Evolutionary conservation across 2,888 invertebrate species (phyloP).

Genomic region (Dorcus hopei): DNA sequence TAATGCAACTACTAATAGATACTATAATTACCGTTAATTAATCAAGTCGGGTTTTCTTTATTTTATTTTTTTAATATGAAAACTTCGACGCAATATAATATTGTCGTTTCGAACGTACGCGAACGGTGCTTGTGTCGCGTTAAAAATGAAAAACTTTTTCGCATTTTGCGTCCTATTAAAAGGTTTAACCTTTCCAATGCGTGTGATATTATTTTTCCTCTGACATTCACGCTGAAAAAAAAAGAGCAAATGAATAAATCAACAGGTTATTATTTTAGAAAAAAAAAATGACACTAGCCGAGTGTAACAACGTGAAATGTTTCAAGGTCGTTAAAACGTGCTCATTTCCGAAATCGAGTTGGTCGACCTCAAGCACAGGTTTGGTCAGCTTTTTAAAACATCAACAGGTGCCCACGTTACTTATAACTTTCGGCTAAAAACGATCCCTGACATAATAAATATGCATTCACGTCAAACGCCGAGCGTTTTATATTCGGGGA

Average conservation of each 20-base stretch:
- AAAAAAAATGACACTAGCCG: constrained; percentile 12
- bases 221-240: background rate
- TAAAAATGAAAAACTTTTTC: too few species aligned
- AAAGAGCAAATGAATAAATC: background rate
- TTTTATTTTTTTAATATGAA: too few species aligned
- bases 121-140: too few species aligned
- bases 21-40: too few species aligned
- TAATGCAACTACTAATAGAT: too few species aligned
- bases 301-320: constrained; percentile 12
- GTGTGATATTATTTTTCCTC: background rate
- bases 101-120: too few species aligned
- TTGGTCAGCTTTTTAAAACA: constrained; percentile 4
- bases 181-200: too few species aligned
- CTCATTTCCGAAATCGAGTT: constrained; percentile 18
- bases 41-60: too few species aligned
- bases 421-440: constrained; percentile 24
- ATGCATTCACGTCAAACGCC: constrained; percentile 33
- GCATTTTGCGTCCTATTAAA: too few species aligned
- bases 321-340: constrained; percentile 15
- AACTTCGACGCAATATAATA: too few species aligned
- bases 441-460: constrained; percentile 30
- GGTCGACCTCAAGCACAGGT: constrained; percentile 11
- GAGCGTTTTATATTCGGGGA: constrained; percentile 26
- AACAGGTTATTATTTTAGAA: background rate
- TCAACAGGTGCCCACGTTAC: constrained; percentile 26